phyloP scores from a whole-genome alignment of 2,888 invertebrate species.

The Drosophila infuscata region DNA sequence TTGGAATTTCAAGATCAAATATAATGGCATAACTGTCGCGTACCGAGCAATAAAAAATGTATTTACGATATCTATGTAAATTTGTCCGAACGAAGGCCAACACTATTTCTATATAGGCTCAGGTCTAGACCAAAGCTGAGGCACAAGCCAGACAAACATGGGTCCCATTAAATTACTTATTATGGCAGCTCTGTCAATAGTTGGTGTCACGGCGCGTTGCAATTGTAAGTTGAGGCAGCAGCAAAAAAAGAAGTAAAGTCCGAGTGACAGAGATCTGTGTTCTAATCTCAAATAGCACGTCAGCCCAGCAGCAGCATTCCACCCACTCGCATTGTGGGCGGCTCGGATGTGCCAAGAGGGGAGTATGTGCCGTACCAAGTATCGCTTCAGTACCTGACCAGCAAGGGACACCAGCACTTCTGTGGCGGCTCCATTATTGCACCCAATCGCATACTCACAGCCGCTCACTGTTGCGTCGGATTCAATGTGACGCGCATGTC shows the following conservation, averaged over 20 bases:
- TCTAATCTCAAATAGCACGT: conserved; percentile 34
- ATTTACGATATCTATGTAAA: conserved; percentile 66
- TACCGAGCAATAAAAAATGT: conserved; percentile 13
- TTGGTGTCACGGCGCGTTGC: conserved; percentile 20
- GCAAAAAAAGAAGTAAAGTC: too few species aligned
- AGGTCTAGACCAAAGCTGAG: conserved; percentile 6
- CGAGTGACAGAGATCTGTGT: neutral
- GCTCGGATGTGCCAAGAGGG: conserved; percentile 67
- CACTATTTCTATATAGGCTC: conserved; percentile 33
- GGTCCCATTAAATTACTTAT: conserved; percentile 34
- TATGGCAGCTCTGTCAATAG: conserved; percentile 26
- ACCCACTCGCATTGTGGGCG: conserved; percentile 79
- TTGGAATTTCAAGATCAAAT: conserved; percentile 74
- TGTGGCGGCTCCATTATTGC: conserved; percentile 84
- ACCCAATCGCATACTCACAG: conserved; percentile 79
- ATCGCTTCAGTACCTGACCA: conserved; percentile 77
- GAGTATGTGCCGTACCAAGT: conserved; percentile 83
- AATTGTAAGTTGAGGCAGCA: conserved; percentile 52
- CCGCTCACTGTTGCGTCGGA: conserved; percentile 83
- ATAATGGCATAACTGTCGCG: conserved; percentile 64
- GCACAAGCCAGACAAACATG: conserved; percentile 54
- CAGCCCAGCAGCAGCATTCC: conserved; percentile 39
- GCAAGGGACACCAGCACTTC: conserved; percentile 71
- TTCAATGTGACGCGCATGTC: conserved; percentile 69
- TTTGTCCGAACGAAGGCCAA: conserved; percentile 41